Conservation (phyloP, 2,797 vertebrate genomes). For the Okamejei kenojei region DNA sequence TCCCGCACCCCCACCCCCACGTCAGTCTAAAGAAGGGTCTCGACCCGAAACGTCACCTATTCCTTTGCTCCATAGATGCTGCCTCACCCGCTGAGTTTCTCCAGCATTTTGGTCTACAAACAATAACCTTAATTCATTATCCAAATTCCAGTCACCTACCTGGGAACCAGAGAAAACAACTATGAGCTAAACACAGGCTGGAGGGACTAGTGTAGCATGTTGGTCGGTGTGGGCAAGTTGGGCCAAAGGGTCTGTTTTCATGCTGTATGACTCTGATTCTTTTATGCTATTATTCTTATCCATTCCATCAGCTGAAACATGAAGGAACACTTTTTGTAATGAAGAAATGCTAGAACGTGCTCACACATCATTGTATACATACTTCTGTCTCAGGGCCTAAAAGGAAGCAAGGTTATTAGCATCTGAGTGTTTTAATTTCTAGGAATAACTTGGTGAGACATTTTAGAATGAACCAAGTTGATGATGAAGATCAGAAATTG, state of each 20-base stretch:
- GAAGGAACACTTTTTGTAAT: neutral
- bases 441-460: neutral
- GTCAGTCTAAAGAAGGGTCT: no score
- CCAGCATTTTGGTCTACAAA: no score
- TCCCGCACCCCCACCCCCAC: no score
- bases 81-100: no score
- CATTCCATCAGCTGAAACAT: neutral
- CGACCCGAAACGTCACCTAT: no score
- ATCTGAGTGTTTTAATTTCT: no score
- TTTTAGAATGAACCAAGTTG: neutral
- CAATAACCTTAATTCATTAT: neutral
- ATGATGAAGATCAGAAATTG: neutral
- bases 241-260: no score
- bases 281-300: neutral
- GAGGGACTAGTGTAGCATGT: no score
- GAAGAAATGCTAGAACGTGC: neutral
- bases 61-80: no score
- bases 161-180: neutral
- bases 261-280: no score
- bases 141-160: neutral
- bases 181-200: no score
- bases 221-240: no score
- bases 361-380: neutral
- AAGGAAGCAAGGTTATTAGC: neutral
- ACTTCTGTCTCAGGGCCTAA: neutral